Base-by-base conservation (phyloP, 2,888 invertebrate genomes). In the Ennomos fuscantarius region DNA sequence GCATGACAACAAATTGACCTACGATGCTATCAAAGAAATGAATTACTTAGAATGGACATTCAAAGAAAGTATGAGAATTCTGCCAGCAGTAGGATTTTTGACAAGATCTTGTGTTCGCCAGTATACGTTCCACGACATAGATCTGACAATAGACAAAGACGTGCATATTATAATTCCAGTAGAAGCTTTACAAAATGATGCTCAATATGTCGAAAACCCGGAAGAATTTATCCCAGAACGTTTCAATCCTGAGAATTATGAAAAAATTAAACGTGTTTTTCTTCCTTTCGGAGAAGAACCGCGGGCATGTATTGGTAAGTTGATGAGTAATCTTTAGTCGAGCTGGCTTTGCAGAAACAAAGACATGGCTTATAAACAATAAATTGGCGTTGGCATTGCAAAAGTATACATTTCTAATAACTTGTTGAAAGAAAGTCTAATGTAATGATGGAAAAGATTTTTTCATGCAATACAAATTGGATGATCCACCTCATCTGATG, bases 21-120 rank as follows among this genome's bases (percentile, higher is more conserved):
- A 78, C 39, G 81, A 85, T 5, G 75, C 85, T 0, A 65, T 86
- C 2, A 58, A 74, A n/a, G 81, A 86, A 51, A 79, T 86, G 80
- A 67, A 54, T 9, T 49, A 55, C 35, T 35, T 55, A 40, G 55
- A 55, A 49, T 55, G 49, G 73, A 71, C 74, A 0, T 78, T 82
- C 37, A 84, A 82, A 36, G 86, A 86, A 35, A 68, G 78, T 0
- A 66, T 86, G 69, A 74, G 86, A 55, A 65, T 78, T 31, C 76
- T 82, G 35, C 82, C 86, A 0, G 73, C 85, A 0, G 39, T 80
- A 0, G 85, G 83, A 5, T 66, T 60, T 9, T 54, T 86, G 8
- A 65, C 76, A 32, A 76, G 86, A 47, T 68, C 69, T 2, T 85
- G 86, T 54, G 68, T 71, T 0, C 71, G 54, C 10, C 61, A 43